Percentiles rank a stretch among this genome's conserved stretches.
Evolutionary conservation across 2,888 invertebrate species (phyloP).

Genomic region (Pheosia gnoma): DNA sequence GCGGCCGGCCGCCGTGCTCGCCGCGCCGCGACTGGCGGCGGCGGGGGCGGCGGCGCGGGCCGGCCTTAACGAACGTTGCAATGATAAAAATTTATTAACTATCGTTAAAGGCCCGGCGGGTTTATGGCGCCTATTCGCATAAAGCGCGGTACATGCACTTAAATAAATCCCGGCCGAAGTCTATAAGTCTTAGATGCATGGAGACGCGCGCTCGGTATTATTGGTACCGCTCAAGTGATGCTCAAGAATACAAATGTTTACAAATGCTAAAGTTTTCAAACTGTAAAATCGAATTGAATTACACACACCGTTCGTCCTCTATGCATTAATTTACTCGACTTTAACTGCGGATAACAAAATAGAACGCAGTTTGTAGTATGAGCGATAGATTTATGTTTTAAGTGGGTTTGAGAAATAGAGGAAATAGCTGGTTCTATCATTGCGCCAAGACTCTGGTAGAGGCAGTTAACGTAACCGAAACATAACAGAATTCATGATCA

Average conservation of each 20-base stretch:
- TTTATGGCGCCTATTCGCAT: constrained; percentile 73
- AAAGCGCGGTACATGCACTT: constrained; percentile 65
- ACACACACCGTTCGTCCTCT: constrained; percentile 43
- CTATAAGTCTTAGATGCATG: constrained; percentile 85
- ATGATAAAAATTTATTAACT: constrained; percentile 79
- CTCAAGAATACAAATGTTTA: constrained; percentile 49
- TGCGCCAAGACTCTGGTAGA: neutral
- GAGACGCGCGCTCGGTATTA: constrained; percentile 48
- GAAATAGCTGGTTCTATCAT: constrained; percentile 11
- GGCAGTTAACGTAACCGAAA: neutral
- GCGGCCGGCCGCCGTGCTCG: constrained; percentile 2
- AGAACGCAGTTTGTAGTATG: constrained; percentile 38
- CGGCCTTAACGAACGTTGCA: constrained; percentile 52
- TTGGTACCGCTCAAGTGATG: constrained; percentile 54
- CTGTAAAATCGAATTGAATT: constrained; percentile 59
- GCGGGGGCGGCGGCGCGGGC: constrained; percentile 25
- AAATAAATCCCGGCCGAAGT: constrained; percentile 69
- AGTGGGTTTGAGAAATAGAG: constrained; percentile 22
- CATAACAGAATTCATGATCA: neutral
- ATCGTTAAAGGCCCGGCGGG: constrained; percentile 71
- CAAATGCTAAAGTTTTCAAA: constrained; percentile 54
- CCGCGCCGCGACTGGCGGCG: constrained; percentile 8
- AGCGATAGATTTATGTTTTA: constrained; percentile 28
- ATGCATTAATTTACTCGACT: constrained; percentile 45
- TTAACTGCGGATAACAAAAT: constrained; percentile 36